Evolutionary conservation across 1,140 invertebrate genomes (phyloP), one percentile per base, ranked within the genome.

Genomic region (Rhagoletis zephyria): DNA sequence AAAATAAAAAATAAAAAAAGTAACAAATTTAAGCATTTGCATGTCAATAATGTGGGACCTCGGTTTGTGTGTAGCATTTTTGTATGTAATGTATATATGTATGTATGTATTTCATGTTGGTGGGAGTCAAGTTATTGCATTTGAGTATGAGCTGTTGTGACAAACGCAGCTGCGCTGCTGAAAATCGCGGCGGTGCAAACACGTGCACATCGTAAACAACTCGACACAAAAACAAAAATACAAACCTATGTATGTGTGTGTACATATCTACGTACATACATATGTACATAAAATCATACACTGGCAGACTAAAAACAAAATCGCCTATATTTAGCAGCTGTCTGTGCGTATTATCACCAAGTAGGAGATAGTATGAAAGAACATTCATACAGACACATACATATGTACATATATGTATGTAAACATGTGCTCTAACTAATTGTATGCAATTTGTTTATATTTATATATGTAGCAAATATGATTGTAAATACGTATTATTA

Each of bases 201-300:
- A 81, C 74, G 74, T 81, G 74, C 74, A 81, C 74, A 56, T 56
- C 14, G 48, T 81, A 81, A 81, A 81, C 74, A 81, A 81, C 74
- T 5, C 14, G 12, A n/a, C 45, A 16, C 16, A 42, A 51, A 59
- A 81, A n/a, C n/a, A 51, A 81, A 81, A 81, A 56, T 48, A 81
- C 51, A 56, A 56, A 14, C 51, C 4, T 48, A 45, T 48, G 30
- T 7, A 65, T 30, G 30, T 65, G 19, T 40, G 30, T 65, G 64
- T 65, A 65, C 7, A 30, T 65, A 40, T 65, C 6, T 40, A 65
- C 9, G n/a, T 7, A 6, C 64, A n/a, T 19, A 4, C 30, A 19
- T 19, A 10, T 12, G 64, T 42, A 3, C 42, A 12, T 64, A 3
- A 7, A 6, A 19, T 5, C 4, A 64, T 19, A 19, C 63, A 64